phyloP scores from a whole-genome alignment of 2,113 vertebrate species.

The Cynopterus brachyotis region DNA sequence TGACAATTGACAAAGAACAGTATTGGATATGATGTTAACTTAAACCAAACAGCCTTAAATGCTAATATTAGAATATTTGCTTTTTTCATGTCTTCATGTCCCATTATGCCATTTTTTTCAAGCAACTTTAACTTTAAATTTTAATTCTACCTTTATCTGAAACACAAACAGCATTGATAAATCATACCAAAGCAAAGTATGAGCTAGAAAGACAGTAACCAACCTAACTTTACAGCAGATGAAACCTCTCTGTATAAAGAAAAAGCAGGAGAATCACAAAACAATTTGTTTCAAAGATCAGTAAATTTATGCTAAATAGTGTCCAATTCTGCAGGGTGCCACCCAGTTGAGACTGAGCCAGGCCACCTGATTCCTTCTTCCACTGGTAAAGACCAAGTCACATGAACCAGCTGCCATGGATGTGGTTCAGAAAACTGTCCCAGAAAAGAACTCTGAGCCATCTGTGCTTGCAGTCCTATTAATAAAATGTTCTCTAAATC shows the following conservation, averaged over 20 bases:
- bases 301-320: conserved; percentile 57
- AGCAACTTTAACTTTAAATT: neutral
- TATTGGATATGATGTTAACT: conserved; percentile 44
- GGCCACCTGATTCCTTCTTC: conserved; percentile 65
- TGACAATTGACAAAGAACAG: conserved; percentile 47
- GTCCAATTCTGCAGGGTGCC: conserved; percentile 3
- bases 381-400: conserved; percentile 45
- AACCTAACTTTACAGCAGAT: neutral
- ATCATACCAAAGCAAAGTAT: neutral
- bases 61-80: neutral
- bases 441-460: conserved; percentile 57
- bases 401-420: conserved; percentile 66
- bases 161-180: neutral
- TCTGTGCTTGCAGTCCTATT: conserved; percentile 56
- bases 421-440: conserved; percentile 61
- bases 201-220: neutral
- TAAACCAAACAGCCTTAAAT: neutral
- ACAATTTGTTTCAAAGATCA: conserved; percentile 28
- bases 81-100: neutral
- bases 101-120: neutral
- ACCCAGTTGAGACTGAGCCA: conserved; percentile 61
- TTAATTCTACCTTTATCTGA: neutral
- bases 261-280: neutral
- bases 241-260: neutral
- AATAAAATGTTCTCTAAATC: conserved; percentile 61